Evolutionary conservation across 1,140 invertebrate species (phyloP).

Genomic region (Cheumatopsyche charites): DNA sequence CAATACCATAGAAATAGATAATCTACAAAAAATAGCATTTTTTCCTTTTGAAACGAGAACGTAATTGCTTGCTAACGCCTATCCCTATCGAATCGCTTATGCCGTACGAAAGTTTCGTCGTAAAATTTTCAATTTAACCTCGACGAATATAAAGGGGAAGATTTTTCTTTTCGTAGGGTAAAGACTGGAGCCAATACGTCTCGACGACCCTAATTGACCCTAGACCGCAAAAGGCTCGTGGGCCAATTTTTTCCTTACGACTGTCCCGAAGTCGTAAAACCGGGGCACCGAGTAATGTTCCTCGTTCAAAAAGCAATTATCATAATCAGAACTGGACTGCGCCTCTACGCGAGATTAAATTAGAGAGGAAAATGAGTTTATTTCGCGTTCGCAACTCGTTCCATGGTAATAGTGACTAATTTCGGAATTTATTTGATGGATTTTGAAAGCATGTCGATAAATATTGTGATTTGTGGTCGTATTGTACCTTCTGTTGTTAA

Average conservation of each 20-base stretch:
- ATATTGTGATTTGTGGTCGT: too few species aligned
- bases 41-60: neutral
- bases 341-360: too few species aligned
- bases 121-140: constrained; percentile 27
- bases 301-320: too few species aligned
- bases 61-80: constrained; percentile 5
- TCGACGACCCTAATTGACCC: constrained; percentile 13
- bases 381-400: too few species aligned
- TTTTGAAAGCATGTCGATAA: too few species aligned
- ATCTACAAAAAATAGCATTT: too few species aligned
- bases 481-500: too few species aligned
- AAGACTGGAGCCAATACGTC: neutral
- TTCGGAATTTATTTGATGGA: too few species aligned
- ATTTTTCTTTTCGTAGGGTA: neutral
- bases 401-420: too few species aligned
- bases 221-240: neutral
- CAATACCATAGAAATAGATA: too few species aligned
- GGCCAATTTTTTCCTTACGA: constrained; percentile 4
- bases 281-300: neutral
- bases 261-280: neutral
- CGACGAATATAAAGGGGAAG: neutral
- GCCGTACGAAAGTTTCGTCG: neutral
- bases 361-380: too few species aligned
- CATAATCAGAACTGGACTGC: too few species aligned
- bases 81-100: neutral